A percentile compares a stretch with the other conserved stretches of the same genome.
phyloP scores from a whole-genome alignment of 2,797 vertebrate species.

The Gymnothorax reevesii region DNA sequence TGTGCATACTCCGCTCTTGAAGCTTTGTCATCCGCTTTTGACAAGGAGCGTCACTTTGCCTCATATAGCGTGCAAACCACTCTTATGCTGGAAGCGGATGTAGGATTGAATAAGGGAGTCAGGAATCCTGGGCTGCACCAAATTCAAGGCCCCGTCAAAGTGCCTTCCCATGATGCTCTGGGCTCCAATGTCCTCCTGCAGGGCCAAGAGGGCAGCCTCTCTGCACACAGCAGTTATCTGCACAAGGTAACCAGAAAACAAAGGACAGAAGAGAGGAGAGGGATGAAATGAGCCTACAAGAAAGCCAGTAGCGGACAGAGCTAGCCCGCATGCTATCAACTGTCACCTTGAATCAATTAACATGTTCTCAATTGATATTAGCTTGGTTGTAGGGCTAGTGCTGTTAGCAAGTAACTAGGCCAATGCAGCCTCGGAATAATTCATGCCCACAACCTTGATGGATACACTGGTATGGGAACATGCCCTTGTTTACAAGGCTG shows the following conservation, averaged over 20 bases:
- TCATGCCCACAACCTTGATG: neutral
- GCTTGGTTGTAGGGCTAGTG: too few relatives aligned
- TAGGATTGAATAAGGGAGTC: constrained; percentile 85
- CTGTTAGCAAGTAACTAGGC: too few relatives aligned
- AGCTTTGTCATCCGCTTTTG: too few relatives aligned
- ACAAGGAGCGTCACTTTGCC: neutral
- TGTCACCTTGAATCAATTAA: neutral
- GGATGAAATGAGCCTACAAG: neutral
- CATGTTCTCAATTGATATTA: neutral
- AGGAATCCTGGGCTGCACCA: constrained; percentile 86
- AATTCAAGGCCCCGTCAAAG: constrained; percentile 77
- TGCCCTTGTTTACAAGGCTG: neutral
- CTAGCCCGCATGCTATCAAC: neutral
- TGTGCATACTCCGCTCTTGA: neutral
- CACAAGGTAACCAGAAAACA: constrained; percentile 47
- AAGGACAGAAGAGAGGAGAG: neutral
- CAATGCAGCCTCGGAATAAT: too few relatives aligned
- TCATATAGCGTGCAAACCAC: constrained; percentile 75
- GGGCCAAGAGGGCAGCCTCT: constrained; percentile 83
- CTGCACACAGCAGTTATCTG: constrained; percentile 91
- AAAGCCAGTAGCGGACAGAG: neutral
- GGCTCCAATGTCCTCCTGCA: constrained; percentile 82
- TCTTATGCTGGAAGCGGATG: constrained; percentile 80
- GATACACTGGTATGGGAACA: neutral
- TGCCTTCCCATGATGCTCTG: constrained; percentile 70